Evolutionary conservation across 2,113 vertebrate genomes (phyloP).

Genomic region (Beaufortia kweichowensis): DNA sequence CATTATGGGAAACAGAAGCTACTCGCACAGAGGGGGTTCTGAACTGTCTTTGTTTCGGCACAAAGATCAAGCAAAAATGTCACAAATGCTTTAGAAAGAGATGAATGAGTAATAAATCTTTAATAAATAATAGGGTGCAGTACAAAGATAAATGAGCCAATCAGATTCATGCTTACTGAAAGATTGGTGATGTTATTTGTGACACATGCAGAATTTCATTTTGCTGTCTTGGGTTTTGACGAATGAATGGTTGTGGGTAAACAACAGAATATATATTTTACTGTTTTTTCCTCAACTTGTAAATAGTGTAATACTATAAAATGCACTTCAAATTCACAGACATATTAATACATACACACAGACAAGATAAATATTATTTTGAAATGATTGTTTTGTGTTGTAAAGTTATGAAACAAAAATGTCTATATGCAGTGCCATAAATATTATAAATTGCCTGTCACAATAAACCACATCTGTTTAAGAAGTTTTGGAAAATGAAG

Average conservation of each 20-base stretch:
- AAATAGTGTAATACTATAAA: neutral
- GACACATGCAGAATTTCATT: neutral
- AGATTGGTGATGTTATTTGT: neutral
- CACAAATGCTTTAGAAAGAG: constrained; percentile 51
- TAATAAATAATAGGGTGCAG: constrained; percentile 27
- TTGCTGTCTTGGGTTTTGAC: neutral
- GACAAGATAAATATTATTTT: neutral
- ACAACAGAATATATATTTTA: neutral
- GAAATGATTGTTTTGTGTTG: neutral
- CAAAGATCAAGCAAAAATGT: constrained; percentile 54
- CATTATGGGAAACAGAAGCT: constrained; percentile 13
- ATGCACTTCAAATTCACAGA: too few relatives aligned
- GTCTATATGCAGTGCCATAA: neutral
- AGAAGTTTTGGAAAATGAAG: too few relatives aligned
- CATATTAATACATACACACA: too few relatives aligned
- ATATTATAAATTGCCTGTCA: neutral
- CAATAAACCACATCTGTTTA: too few relatives aligned
- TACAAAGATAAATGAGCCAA: constrained; percentile 30
- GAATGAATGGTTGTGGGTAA: neutral
- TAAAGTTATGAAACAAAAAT: neutral
- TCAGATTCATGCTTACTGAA: constrained; percentile 33
- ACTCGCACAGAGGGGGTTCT: constrained; percentile 27
- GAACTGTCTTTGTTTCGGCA: constrained; percentile 47
- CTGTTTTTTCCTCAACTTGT: neutral
- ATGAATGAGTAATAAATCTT: constrained; percentile 52